Evolutionary conservation across 2,888 invertebrate genomes (phyloP).

Genomic region (Caenorhabditis sp.): DNA sequence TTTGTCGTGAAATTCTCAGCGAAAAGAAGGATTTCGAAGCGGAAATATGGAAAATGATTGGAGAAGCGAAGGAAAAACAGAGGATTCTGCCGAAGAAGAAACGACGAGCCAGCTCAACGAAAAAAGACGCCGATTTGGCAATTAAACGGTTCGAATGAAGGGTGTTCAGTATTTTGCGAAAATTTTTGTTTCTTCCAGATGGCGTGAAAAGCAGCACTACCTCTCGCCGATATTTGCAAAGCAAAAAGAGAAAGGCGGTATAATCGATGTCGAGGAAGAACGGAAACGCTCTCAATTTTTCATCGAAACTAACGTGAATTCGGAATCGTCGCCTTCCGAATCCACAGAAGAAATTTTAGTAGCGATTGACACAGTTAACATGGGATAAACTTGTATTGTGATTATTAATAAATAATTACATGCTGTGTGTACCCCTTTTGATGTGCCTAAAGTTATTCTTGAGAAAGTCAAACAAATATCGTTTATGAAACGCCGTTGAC

Average conservation of each 20-base stretch:
- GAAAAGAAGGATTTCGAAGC: not conserved
- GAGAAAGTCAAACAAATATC: too few relatives aligned
- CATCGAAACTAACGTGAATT: constrained; percentile 16
- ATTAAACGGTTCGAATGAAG: not conserved
- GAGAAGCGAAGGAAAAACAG: constrained; percentile 10
- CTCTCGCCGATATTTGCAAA: too few relatives aligned
- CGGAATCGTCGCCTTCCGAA: not conserved
- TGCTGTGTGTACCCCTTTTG: too few relatives aligned
- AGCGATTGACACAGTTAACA: too few relatives aligned
- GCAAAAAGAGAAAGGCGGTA: constrained; percentile 43
- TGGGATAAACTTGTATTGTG: too few relatives aligned
- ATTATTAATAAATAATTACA: too few relatives aligned
- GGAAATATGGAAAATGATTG: not conserved
- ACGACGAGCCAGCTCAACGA: constrained; percentile 14
- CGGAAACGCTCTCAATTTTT: constrained; percentile 19
- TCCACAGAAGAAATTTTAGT: not conserved
- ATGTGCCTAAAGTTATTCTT: too few relatives aligned
- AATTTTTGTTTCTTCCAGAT: constrained; percentile 9
- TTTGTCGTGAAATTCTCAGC: constrained; percentile 28
- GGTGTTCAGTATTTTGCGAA: not conserved
- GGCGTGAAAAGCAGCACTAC: constrained; percentile 41
- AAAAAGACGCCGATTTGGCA: constrained; percentile 21
- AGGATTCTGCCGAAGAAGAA: constrained; percentile 18
- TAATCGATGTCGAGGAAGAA: constrained; percentile 46
- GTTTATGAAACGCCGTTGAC: too few relatives aligned